Evolutionary conservation across 1,140 invertebrate species (phyloP), one percentile per base, ranked within the genome.

Genomic region (Magallana gigas): DNA sequence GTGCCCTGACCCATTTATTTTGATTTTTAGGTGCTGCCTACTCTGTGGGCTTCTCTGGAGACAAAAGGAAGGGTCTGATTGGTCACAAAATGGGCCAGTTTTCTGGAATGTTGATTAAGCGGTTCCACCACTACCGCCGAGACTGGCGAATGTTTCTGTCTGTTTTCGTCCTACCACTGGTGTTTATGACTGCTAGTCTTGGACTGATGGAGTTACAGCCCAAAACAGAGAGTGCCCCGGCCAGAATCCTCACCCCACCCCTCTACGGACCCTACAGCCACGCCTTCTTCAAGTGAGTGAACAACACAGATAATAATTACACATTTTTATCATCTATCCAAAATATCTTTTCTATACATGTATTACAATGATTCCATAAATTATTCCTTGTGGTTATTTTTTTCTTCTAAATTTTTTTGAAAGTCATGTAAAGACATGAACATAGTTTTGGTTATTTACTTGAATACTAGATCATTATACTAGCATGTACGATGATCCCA

Each of bases 191-290:
- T 3, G 80, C 91, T 48, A 93, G 92, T 9, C 89, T 93, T n/a
- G 93, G 91, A 4, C 90, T 94, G 56, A 90, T 92, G 18, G 87
- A 84, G 3, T 88, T 94, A 6, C 85, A 89, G 84, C 92, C 92
- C 0, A 71, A 90, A n/a, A 71, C 48, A 57, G 81, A 81, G n/a
- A 71, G 91, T 57, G 71, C 89, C 82, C 93, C 93, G 11, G 85
- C 87, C 56, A 89, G 94, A 11, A 76, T 93, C 18, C 85, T 95
- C 36, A 88, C 92, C 56, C 93, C 93, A 2, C 87, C 92, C 0
- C 88, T 95, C 59, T 95, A 95, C 88, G 94, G 92, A 60, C 91
- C 91, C n/a, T 86, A 92, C 36, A 89, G 76, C 59, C 91, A 93
- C 59, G 80, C 90, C 8, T 94, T 94, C 83, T 60, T 88, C 57